Base-by-base conservation (phyloP, 2,888 invertebrate species). In the Nomada fabriciana region DNA sequence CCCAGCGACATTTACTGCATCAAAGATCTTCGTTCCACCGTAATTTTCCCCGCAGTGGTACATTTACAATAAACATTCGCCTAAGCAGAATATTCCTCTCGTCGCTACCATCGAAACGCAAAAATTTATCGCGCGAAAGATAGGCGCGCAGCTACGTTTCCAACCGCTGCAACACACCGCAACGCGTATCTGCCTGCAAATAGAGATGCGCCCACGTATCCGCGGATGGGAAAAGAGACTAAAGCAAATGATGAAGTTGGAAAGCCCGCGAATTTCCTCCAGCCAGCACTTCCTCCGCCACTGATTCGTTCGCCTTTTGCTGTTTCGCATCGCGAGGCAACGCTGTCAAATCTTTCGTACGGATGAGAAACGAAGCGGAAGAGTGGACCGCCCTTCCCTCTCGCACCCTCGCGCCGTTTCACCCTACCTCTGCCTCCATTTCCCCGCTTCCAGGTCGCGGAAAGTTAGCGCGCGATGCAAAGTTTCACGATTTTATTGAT, bases 401-500 rank as follows among this genome's bases (percentile, higher is more conserved):
- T 29, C 55, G 36, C 59, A 53, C 43, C 9, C 15, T 50, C 25
- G 1, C 55, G 18, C 23, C 23, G 10, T 18, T 36, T 13, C 47
- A 3, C 11, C 53, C 29, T 36, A 9, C 13, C 42, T 20, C 5
- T 1, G 9, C 15, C 9, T 1, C 59, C 18, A 2, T 50, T 53
- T 42, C 52, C 43, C 47, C 36, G 43, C 13, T n/a, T 23, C 59
- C n/a, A 15, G 25, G 50, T 65, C 43, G 50, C n/a, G 71, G 63
- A 85, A 88, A 88, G 85, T 86, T 86, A 80, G 76, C 73, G 73
- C 80, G 71, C 76, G 72, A 75, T 65, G 72, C 53, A 76, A 87
- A 88, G 78, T 88, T 86, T 76, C 74, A 68, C 82, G 72, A 82
- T 88, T 86, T 88, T 84, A 88, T 88, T 83, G 87, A 88, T 86